Evolutionary conservation across 2,797 vertebrate species (phyloP).

Genomic region (Hippopotamyrus pictus): DNA sequence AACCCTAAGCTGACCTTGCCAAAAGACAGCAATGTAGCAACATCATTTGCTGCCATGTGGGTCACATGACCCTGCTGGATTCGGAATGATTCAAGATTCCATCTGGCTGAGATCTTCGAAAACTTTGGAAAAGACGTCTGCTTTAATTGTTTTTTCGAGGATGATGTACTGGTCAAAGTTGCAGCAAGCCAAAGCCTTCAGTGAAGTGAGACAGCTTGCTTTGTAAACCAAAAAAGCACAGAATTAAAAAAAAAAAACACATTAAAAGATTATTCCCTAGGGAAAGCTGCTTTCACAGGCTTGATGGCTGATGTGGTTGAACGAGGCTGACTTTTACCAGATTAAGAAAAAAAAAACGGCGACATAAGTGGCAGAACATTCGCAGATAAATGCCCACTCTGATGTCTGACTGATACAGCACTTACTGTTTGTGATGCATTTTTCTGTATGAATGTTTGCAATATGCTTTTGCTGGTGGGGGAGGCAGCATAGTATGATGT

Average conservation of each 20-base stretch:
- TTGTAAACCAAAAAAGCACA: neutral
- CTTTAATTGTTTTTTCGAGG: neutral
- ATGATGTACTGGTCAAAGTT: neutral
- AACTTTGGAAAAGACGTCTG: neutral
- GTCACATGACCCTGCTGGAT: neutral
- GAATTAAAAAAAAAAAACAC: neutral
- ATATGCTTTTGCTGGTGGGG: neutral
- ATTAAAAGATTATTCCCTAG: neutral
- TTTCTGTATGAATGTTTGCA: neutral
- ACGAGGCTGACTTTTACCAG: neutral
- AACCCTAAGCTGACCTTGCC: neutral
- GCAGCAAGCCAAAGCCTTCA: neutral
- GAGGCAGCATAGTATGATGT: neutral
- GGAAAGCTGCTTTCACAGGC: neutral
- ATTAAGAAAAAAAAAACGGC: neutral
- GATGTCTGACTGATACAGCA: neutral
- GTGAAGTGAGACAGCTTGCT: neutral
- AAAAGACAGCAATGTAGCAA: neutral
- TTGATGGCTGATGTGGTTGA: neutral
- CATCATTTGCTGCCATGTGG: neutral
- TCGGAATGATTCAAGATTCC: neutral
- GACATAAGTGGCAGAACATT: neutral
- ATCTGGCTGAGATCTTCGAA: neutral
- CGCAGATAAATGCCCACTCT: neutral
- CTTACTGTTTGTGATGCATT: neutral